These are phyloP conservation scores for Drosophila athabasca DNA, from an alignment of 1,140 invertebrate genomes.

Conservation along the genomic window DNA sequence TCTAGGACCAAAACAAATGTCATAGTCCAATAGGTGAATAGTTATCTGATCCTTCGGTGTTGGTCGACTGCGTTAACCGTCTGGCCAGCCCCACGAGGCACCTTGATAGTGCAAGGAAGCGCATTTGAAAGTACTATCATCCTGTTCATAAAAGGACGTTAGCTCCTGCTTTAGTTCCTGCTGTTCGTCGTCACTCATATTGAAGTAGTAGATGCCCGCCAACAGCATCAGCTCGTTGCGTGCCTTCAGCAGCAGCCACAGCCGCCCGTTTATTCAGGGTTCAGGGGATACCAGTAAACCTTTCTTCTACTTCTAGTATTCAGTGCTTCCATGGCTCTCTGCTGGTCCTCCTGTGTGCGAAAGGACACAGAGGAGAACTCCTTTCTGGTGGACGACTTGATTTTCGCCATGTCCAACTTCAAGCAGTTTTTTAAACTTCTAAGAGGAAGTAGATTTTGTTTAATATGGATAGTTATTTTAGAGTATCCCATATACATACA, in stretches of 20 bases:
- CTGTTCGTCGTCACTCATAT: too few species aligned
- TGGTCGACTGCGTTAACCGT: too few species aligned
- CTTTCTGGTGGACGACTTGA: constrained; percentile 87
- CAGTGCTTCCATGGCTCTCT: constrained; percentile 87
- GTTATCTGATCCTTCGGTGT: constrained; percentile 91
- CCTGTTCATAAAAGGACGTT: too few species aligned
- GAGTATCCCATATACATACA: too few species aligned
- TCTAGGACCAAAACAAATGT: too few species aligned
- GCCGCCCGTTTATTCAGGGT: constrained; percentile 87
- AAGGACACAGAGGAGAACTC: constrained; percentile 90
- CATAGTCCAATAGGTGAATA: too few species aligned
- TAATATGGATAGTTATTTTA: constrained; percentile 1
- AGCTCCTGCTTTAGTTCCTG: too few species aligned
- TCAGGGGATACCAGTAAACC: constrained; percentile 88
- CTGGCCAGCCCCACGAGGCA: too few species aligned
- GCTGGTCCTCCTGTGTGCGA: constrained; percentile 87
- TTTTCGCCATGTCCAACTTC: constrained; percentile 89
- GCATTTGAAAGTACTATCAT: too few species aligned
- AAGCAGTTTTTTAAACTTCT: constrained; percentile 92
- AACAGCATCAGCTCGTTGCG: too few species aligned
- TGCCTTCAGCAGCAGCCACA: constrained; percentile 45
- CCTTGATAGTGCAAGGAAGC: too few species aligned
- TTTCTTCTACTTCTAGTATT: constrained; percentile 90
- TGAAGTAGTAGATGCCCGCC: too few species aligned
- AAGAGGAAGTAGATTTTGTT: constrained; percentile 40